phyloP scores from a whole-genome alignment of 2,888 invertebrate species.

The Harpalus rufipes region DNA sequence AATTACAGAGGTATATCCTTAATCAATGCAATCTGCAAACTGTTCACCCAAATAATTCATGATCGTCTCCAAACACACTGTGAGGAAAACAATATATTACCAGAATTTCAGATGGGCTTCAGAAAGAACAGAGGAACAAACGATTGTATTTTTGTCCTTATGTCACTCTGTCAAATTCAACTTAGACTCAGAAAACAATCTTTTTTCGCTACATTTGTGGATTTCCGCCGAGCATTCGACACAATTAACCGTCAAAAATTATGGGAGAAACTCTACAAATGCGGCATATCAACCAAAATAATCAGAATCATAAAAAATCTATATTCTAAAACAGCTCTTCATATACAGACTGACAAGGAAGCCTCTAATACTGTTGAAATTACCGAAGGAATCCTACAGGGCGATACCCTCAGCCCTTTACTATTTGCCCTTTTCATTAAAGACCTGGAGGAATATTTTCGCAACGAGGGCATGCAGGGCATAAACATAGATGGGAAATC shows the following conservation, averaged over 20 bases:
- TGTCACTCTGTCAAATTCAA: background rate
- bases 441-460: constrained; percentile 7
- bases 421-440: constrained; percentile 4
- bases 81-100: constrained; percentile 10
- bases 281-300: background rate
- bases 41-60: constrained; percentile 13
- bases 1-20: constrained; percentile 21
- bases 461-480: background rate
- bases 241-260: background rate
- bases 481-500: background rate
- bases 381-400: background rate
- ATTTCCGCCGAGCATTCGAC: background rate
- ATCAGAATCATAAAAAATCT: background rate
- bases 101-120: background rate
- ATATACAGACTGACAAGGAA: too few relatives aligned
- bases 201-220: background rate
- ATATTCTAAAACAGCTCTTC: background rate
- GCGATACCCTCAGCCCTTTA: constrained; percentile 19
- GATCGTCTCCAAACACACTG: background rate
- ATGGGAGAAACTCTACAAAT: too few relatives aligned
- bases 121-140: background rate
- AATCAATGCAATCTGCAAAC: constrained; percentile 1
- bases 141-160: background rate
- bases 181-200: background rate
- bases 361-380: too few relatives aligned